Evolutionary conservation across 2,888 invertebrate genomes (phyloP).

Genomic region (Morinoia aosen): DNA sequence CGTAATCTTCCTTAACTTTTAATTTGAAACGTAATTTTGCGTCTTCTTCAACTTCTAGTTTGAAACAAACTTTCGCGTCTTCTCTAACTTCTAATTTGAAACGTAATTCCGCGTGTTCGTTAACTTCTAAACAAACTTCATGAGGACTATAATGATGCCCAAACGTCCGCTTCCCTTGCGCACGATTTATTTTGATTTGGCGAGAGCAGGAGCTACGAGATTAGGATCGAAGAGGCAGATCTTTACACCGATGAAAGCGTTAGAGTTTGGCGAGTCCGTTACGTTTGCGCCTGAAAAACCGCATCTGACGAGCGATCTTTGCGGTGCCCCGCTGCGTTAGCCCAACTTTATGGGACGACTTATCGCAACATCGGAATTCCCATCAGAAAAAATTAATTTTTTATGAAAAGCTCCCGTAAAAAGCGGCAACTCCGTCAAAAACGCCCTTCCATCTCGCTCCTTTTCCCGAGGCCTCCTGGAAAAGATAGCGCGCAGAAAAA

Average conservation of each 20-base stretch:
- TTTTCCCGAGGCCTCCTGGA: background rate
- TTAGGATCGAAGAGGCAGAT: background rate
- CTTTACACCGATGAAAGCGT: background rate
- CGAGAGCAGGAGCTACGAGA: background rate
- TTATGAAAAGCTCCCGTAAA: background rate
- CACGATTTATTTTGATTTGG: background rate
- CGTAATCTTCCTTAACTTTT: too few relatives aligned
- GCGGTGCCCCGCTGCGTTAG: background rate
- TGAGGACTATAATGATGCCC: background rate
- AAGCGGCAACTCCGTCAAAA: background rate
- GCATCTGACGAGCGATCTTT: background rate
- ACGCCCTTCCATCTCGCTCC: background rate
- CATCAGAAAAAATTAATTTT: conserved; percentile 3
- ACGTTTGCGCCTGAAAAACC: background rate
- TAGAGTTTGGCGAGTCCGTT: background rate
- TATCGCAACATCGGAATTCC: conserved; percentile 39
- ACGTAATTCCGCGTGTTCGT: too few relatives aligned
- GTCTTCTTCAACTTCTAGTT: too few relatives aligned
- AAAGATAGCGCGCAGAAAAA: background rate
- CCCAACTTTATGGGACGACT: background rate
- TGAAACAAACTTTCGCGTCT: too few relatives aligned
- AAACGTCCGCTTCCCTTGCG: background rate
- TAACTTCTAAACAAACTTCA: too few relatives aligned
- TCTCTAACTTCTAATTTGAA: too few relatives aligned
- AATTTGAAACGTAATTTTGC: too few relatives aligned